phyloP scores from a whole-genome alignment of 2,797 vertebrate genomes.

The Antrozous pallidus region DNA sequence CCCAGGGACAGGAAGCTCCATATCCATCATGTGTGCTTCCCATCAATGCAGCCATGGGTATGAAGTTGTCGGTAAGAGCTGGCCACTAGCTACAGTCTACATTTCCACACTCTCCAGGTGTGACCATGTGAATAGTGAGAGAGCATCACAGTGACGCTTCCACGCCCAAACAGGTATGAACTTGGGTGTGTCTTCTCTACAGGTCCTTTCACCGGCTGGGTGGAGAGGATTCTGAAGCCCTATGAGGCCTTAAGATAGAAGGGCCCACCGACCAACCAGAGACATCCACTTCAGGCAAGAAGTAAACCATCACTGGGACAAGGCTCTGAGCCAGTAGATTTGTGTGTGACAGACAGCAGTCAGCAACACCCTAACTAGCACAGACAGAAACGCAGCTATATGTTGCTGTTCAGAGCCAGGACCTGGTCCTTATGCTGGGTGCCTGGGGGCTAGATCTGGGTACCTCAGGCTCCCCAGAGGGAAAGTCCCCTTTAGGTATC shows the following conservation, averaged over 20 bases:
- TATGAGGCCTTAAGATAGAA: background rate
- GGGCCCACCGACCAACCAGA: background rate
- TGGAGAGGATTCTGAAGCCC: background rate
- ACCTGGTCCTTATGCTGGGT: background rate
- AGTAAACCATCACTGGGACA: background rate
- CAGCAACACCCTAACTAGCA: background rate
- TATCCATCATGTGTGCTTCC: background rate
- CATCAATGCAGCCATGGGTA: background rate
- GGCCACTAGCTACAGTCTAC: background rate
- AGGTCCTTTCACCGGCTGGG: background rate
- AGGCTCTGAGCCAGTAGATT: background rate
- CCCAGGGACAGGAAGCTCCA: background rate
- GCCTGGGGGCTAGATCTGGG: accelerated
- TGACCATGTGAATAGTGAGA: background rate
- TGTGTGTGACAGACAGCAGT: background rate
- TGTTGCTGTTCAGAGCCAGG: background rate
- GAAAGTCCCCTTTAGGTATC: background rate
- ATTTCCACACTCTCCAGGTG: background rate
- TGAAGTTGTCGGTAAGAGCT: background rate
- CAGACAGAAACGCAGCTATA: background rate
- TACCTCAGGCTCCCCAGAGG: background rate
- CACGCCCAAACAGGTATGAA: background rate
- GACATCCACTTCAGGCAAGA: background rate
- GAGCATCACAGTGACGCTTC: background rate
- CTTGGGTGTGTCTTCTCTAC: background rate